Evolutionary conservation across 2,113 vertebrate genomes (phyloP).

Genomic region (Syngnathus typhle): DNA sequence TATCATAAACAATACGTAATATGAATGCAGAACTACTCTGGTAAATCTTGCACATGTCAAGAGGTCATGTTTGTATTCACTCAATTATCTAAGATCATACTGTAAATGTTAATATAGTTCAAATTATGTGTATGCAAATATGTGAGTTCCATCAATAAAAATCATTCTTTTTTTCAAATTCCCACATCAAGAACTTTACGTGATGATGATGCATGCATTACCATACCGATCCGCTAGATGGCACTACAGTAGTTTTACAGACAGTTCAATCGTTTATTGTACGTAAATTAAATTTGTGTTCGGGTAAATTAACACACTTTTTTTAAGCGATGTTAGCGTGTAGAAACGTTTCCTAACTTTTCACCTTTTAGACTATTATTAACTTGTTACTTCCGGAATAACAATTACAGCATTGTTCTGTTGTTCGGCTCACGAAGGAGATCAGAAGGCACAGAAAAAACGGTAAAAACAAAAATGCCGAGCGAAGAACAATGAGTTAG

Average conservation of each 20-base stretch:
- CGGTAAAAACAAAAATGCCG: background rate
- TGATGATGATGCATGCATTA: background rate
- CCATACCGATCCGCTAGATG: background rate
- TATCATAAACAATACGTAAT: constrained; percentile 49
- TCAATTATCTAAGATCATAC: constrained; percentile 53
- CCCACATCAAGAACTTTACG: no score
- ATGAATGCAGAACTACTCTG: constrained; percentile 50
- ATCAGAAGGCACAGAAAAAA: background rate
- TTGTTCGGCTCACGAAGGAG: background rate
- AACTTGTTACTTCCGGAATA: background rate
- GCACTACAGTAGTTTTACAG: background rate
- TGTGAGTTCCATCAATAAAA: constrained; percentile 57
- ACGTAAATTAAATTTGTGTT: no score
- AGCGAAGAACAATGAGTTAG: background rate
- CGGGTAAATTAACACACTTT: background rate
- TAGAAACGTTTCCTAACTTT: background rate
- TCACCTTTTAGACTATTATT: background rate
- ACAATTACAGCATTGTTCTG: background rate
- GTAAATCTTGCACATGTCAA: constrained; percentile 52
- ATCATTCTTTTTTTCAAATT: constrained; percentile 47
- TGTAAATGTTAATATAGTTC: constrained; percentile 63
- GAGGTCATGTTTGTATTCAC: constrained; percentile 64
- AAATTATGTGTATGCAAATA: constrained; percentile 64
- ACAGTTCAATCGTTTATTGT: no score
- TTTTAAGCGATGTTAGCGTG: background rate